A percentile compares a stretch with the other conserved stretches of the same genome.
phyloP scores from a whole-genome alignment of 2,113 vertebrate species.

The Trogon surrucura region DNA sequence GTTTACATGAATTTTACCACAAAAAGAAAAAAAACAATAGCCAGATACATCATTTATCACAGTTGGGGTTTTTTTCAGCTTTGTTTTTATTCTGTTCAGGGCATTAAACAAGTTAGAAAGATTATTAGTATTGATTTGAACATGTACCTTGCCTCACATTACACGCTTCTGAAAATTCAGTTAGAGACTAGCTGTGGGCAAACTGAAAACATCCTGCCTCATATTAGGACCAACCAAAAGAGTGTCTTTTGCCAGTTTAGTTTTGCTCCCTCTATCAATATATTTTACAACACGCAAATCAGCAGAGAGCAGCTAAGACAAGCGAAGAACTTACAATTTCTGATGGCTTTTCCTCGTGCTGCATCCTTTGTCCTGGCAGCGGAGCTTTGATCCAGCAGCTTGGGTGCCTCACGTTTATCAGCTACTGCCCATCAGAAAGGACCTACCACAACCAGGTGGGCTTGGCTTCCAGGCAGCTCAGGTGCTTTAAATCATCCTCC shows the following conservation, averaged over 20 bases:
- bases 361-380: background rate
- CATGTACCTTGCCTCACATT: background rate
- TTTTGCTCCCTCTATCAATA: background rate
- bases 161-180: background rate
- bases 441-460: background rate
- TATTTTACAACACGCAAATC: background rate
- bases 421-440: background rate
- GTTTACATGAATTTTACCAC: background rate
- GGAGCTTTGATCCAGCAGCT: background rate
- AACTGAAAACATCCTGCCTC: background rate
- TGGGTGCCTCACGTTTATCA: fast-evolving
- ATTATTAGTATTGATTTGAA: background rate
- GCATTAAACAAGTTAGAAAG: background rate
- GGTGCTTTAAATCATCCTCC: background rate
- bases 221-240: background rate
- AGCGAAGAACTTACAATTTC: background rate
- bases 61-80: background rate
- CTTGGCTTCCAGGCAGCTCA: background rate
- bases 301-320: background rate
- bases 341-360: fast-evolving
- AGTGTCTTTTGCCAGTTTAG: fast-evolving
- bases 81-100: background rate
- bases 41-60: background rate
- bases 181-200: background rate
- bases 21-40: background rate